Percentiles rank a stretch among this genome's conserved stretches.
These are phyloP conservation scores for Acrocephalus arundinaceus DNA, from an alignment of 2,113 vertebrate genomes.

Conservation along the genomic window DNA sequence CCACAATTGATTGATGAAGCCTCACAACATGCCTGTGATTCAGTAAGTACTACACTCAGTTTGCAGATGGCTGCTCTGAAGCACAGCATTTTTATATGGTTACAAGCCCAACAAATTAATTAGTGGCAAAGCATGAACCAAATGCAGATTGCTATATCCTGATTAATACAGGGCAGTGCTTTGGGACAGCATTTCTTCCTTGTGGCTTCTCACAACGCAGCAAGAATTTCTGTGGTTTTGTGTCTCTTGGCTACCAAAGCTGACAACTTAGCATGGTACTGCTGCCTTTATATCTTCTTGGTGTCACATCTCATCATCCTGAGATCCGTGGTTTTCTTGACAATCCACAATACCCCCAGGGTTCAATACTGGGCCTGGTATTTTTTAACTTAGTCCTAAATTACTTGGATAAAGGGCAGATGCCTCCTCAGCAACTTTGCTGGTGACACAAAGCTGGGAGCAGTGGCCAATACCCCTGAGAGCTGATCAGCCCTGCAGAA, in stretches of 20 bases:
- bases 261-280: neutral
- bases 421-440: neutral
- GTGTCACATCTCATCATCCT: neutral
- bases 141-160: neutral
- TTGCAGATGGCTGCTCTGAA: conserved; percentile 25
- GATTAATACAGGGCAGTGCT: neutral
- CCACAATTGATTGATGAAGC: conserved; percentile 43
- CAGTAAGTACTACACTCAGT: neutral
- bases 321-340: neutral
- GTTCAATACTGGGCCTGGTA: neutral
- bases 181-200: neutral
- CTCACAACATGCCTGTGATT: conserved; percentile 12
- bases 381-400: neutral
- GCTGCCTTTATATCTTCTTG: neutral
- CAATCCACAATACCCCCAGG: neutral
- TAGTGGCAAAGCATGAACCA: neutral
- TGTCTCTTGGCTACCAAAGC: neutral
- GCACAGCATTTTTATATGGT: neutral
- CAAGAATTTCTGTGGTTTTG: neutral
- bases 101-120: neutral
- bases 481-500: neutral
- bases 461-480: neutral
- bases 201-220: neutral
- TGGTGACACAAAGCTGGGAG: neutral
- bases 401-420: neutral